These are phyloP conservation scores for Mercenaria mercenaria DNA, from an alignment of 1,140 invertebrate species.

Conservation along the genomic window DNA sequence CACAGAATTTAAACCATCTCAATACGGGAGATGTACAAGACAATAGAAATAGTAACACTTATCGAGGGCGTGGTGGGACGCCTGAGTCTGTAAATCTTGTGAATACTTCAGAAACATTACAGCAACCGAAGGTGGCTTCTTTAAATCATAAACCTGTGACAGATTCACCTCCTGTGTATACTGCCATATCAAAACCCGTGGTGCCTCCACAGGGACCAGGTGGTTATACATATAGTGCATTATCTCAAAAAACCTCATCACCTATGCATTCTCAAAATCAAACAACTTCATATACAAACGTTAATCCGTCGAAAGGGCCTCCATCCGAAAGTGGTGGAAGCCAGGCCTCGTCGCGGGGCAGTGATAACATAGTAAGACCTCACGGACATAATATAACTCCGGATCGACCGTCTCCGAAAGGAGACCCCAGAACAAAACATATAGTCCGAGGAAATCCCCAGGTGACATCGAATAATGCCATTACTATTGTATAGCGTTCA, in stretches of 20 bases:
- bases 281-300: conserved; percentile 8
- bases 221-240: conserved; percentile 63
- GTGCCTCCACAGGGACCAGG: conserved; percentile 24
- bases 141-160: conserved; percentile 12
- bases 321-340: conserved; percentile 18
- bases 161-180: conserved; percentile 30
- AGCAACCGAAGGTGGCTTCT: not conserved
- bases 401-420: conserved; percentile 7
- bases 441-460: conserved; percentile 1
- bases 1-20: not conserved
- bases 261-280: conserved; percentile 62
- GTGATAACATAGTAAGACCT: not conserved
- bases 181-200: conserved; percentile 55
- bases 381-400: not conserved
- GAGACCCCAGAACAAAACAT: conserved; percentile 34
- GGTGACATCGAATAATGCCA: conserved; percentile 63
- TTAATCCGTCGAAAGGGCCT: not conserved
- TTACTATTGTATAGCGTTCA: conserved; percentile 57
- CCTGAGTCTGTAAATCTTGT: conserved; percentile 1
- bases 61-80: not conserved
- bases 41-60: not conserved
- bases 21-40: not conserved
- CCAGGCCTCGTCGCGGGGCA: not conserved
- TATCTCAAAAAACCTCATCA: conserved; percentile 59
- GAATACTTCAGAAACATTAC: not conserved